A percentile compares a stretch with the other conserved stretches of the same genome.
Evolutionary conservation across 1,140 invertebrate genomes (phyloP).

Genomic region (Anastatus disparis): DNA sequence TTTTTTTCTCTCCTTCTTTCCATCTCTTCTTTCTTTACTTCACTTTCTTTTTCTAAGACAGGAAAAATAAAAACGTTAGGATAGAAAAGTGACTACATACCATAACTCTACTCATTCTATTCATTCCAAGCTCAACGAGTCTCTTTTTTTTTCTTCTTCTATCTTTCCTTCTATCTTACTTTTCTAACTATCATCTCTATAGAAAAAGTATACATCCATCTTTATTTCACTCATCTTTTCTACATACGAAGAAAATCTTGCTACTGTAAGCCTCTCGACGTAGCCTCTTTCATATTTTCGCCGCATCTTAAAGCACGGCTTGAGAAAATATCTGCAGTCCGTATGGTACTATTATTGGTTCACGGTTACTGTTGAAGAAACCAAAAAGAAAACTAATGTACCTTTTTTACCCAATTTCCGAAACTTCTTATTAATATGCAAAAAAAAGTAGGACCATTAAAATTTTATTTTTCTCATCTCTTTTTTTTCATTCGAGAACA

Average conservation of each 20-base stretch:
- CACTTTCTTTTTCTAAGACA: too few relatives aligned
- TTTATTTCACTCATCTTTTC: neutral
- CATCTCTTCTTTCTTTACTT: too few relatives aligned
- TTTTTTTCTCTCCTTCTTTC: too few relatives aligned
- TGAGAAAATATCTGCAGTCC: constrained; percentile 5
- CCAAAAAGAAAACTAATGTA: too few relatives aligned
- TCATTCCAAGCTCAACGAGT: constrained; percentile 1
- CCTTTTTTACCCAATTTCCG: constrained; percentile 25
- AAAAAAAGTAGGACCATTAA: neutral
- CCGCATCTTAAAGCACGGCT: neutral
- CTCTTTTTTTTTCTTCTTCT: too few relatives aligned
- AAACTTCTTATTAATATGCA: constrained; percentile 25
- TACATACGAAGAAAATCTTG: too few relatives aligned
- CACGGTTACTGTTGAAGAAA: too few relatives aligned
- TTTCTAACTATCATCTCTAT: neutral
- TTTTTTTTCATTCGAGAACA: neutral
- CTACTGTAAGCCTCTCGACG: neutral
- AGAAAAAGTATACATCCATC: constrained; percentile 8
- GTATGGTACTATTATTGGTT: neutral
- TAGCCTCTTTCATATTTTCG: constrained; percentile 8
- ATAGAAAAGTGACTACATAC: neutral
- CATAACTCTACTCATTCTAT: constrained; percentile 11
- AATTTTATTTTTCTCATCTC: neutral
- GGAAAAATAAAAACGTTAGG: too few relatives aligned
- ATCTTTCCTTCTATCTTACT: too few relatives aligned